Base-by-base conservation (phyloP, 2,113 vertebrate genomes). In the Pungitius pungitius region DNA sequence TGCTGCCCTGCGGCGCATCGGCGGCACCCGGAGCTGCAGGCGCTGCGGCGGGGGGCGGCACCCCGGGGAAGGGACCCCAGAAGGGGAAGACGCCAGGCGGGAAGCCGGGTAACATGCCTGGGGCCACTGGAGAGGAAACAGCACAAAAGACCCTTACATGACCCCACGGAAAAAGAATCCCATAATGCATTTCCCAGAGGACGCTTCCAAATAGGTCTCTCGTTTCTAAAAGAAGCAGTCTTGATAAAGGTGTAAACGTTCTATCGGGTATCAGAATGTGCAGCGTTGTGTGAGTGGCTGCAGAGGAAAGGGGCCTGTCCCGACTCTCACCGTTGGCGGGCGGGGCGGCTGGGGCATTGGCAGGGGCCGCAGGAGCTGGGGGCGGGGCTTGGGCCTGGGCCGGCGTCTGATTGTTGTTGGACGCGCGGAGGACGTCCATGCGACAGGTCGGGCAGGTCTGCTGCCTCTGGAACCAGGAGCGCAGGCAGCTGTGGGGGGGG, bases 391-490 rank as follows among this genome's bases (percentile, higher is more conserved):
- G 94, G 0, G 95, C 93, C 0, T 95, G 93, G 0, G 94, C 84
- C 0, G 92, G 93, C 5, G 95, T 88, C 81, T 95, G 95, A 0
- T 94, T 83, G 7, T 96, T 96, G 30, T 95, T 94, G 0, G 96
- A 94, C 0, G 96, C 96, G 0, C 96, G 93, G 1, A 98, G 94
- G 17, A 99, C 96, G 7, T 98, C 96, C 96, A 98, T 99, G 2
- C 97, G 96, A 82, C 97, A 99, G 1, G 97, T 97, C 1, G 97
- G 97, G 70, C 97, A 99, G 2, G 97, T 98, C 92, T 99, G 97
- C 85, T 99, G 97, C 70, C 97, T 93, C 91, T 99, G 97, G 93
- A 98, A 99, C 97, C 97, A 99, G 51, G 97, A 99, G 45, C 97
- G 96, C 87, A 99, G 90, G 89, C 97, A 99, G 90, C 97, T 99